A percentile compares a stretch with the other conserved stretches of the same genome.
Evolutionary conservation across 2,113 vertebrate genomes (phyloP).

Genomic region (Chitala chitala): DNA sequence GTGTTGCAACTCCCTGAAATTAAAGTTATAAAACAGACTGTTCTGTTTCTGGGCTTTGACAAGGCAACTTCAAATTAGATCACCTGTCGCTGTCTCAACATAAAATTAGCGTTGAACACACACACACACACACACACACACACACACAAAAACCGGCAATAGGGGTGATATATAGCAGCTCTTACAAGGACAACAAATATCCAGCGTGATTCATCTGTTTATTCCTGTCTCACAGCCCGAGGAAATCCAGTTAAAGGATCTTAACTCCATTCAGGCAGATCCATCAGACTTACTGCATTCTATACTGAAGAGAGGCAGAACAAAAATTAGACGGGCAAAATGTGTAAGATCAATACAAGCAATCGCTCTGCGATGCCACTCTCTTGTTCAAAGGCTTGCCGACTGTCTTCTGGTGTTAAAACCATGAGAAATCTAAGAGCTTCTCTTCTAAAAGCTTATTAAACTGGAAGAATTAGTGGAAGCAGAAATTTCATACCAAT

Average conservation of each 20-base stretch:
- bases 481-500: background rate
- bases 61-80: background rate
- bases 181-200: constrained; percentile 12
- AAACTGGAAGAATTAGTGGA: background rate
- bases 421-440: background rate
- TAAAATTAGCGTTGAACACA: background rate
- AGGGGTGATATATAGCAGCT: constrained; percentile 3
- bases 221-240: constrained; percentile 18
- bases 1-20: background rate
- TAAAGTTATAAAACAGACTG: background rate
- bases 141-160: constrained; percentile 13
- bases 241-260: background rate
- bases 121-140: too few species aligned
- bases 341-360: constrained; percentile 13
- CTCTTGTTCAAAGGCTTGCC: background rate
- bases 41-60: background rate
- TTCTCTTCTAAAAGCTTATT: background rate
- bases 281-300: background rate
- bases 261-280: background rate
- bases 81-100: background rate
- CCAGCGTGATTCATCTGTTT: constrained; percentile 5
- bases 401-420: background rate
- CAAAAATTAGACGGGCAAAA: background rate
- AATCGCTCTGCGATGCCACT: background rate
- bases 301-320: background rate